Evolutionary conservation across 1,140 invertebrate species (phyloP).

Genomic region (Scaptomyza hsui): DNA sequence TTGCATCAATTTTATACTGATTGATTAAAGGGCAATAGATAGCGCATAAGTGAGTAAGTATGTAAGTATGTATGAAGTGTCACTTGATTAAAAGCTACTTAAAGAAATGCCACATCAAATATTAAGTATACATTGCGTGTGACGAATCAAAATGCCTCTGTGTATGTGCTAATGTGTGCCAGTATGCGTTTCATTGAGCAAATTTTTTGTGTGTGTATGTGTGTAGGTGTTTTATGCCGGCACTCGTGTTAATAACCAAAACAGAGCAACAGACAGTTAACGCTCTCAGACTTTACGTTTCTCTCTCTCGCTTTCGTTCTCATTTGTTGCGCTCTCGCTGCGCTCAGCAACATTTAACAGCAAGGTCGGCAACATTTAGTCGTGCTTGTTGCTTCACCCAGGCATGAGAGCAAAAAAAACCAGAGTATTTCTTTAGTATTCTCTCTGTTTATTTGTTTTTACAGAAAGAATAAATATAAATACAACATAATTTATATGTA

Average conservation of each 20-base stretch:
- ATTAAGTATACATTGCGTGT: slow-evolving; percentile 46
- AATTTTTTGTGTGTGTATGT: slow-evolving; percentile 1
- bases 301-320: slow-evolving; percentile 12
- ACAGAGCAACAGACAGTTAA: slow-evolving; percentile 47
- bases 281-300: slow-evolving; percentile 16
- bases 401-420: slow-evolving; percentile 18
- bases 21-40: slow-evolving; percentile 48
- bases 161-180: not conserved
- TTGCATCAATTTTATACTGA: slow-evolving; percentile 59
- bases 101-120: slow-evolving; percentile 40
- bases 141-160: slow-evolving; percentile 20
- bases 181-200: slow-evolving; percentile 35
- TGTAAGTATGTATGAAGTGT: slow-evolving; percentile 37
- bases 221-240: slow-evolving; percentile 31
- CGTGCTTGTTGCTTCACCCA: slow-evolving; percentile 38
- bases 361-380: slow-evolving; percentile 76
- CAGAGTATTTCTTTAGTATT: too few relatives aligned
- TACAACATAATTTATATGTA: too few relatives aligned
- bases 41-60: slow-evolving; percentile 10
- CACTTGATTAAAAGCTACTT: slow-evolving; percentile 47
- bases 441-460: not conserved
- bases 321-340: not conserved
- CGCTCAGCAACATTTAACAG: slow-evolving; percentile 42
- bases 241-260: slow-evolving; percentile 55
- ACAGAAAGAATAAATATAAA: too few relatives aligned